Base-by-base conservation (phyloP, 2,888 invertebrate species). In the Dione juno region DNA sequence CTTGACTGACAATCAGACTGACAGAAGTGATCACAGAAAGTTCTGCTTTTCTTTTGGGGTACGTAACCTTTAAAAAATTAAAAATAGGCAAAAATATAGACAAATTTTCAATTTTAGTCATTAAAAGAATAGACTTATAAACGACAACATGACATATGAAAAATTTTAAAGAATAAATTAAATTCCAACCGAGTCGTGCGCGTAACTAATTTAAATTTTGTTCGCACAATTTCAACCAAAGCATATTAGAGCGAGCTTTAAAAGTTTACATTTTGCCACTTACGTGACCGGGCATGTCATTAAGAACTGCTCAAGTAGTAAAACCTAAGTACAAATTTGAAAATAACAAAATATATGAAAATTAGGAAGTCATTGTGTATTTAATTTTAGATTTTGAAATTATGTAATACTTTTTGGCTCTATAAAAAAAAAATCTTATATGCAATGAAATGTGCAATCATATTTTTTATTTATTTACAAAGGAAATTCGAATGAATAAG, bases 181-280 rank as follows among this genome's bases (percentile, higher is more conserved):
- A 9, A 50, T 37, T 50, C 48, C 19, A 13, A 37, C 37, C 37
- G 48, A 19, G 37, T 37, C 14, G 50, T 19, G 19, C 16, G 50
- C 50, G 48, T 19, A 64, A 48, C 48, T 28, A 16, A 64, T 63
- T 63, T 37, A 50, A 63, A 50, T 64, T 64, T 64, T 63, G 16
- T 48, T 50, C 35, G 14, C 64, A 37, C 50, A 40, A 50, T 50
- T 50, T 64, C 35, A 50, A 50, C 50, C 14, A 50, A 5, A 64
- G 19, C 19, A 50, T 64, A 64, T 50, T 50, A 64, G 50, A 50
- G 35, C 43, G 35, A 37, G 48, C 37, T 50, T 37, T 40, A 9
- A 40, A 37, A 64, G 16, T 19, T 35, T 64, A 48, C 0, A 64
- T 50, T 64, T 40, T 50, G 37, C 1, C 37, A 13, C 9, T 64